A percentile compares a stretch with the other conserved stretches of the same genome.
Conservation (phyloP, 2,113 vertebrate species). For the Dromiciops gliroides region DNA sequence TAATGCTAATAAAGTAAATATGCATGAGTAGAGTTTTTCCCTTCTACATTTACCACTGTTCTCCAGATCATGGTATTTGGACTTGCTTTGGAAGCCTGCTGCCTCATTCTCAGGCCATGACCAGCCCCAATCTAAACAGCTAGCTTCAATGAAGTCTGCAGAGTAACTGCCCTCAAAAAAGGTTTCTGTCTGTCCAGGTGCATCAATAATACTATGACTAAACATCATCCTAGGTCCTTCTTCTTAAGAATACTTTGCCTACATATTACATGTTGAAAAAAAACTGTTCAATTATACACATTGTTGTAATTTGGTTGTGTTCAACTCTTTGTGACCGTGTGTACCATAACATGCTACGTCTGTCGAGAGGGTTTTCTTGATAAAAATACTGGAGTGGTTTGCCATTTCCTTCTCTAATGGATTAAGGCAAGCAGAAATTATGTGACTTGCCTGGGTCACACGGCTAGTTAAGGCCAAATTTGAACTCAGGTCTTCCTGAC, state of each 20-base stretch:
- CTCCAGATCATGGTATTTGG: not conserved
- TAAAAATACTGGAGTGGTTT: not conserved
- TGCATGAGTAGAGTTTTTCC: not conserved
- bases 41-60: conserved; percentile 6
- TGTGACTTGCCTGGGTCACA: not conserved
- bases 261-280: not conserved
- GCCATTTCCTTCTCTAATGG: not conserved
- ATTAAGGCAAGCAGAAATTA: not conserved
- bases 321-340: not conserved
- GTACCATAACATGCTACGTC: not conserved
- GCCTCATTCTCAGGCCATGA: not conserved
- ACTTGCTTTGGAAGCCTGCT: not conserved
- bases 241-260: conserved; percentile 10
- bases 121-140: not conserved
- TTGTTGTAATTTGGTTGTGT: not conserved
- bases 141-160: not conserved
- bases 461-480: not conserved
- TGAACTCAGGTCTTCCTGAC: not conserved
- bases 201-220: not conserved
- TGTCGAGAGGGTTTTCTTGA: not conserved
- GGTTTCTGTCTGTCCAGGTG: not conserved
- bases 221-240: not conserved
- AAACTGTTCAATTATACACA: not conserved
- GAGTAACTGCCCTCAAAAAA: not conserved
- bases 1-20: conserved; percentile 27